Evolutionary conservation across 2,113 vertebrate genomes (phyloP).

Genomic region (Engraulis encrasicolus): DNA sequence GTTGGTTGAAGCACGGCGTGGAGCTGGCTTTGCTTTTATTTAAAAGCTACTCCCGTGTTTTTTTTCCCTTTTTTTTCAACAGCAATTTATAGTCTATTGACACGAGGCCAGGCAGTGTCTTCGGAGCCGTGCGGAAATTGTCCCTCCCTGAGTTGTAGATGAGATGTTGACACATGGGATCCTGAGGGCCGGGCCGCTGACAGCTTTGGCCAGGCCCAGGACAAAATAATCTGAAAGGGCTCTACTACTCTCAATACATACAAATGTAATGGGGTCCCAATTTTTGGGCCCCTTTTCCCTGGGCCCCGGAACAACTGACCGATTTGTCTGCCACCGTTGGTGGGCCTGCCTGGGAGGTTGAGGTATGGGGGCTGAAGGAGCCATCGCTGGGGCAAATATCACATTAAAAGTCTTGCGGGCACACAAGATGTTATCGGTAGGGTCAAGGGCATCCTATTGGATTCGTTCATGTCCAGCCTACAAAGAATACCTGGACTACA

Average conservation of each 20-base stretch:
- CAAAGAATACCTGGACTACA: conserved; percentile 49
- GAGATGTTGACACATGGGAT: conserved; percentile 91
- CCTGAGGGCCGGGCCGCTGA: too few relatives aligned
- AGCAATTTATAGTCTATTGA: conserved; percentile 98
- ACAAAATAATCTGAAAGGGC: too few relatives aligned
- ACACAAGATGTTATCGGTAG: conserved; percentile 87
- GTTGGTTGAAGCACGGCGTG: conserved; percentile 59
- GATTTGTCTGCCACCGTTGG: too few relatives aligned
- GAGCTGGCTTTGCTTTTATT: conserved; percentile 85
- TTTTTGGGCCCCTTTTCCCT: too few relatives aligned
- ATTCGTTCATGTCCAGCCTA: conserved; percentile 79
- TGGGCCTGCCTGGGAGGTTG: conserved; percentile 97
- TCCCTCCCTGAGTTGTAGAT: conserved; percentile 93
- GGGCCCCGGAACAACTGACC: too few relatives aligned
- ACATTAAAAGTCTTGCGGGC: conserved; percentile 77
- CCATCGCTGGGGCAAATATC: conserved; percentile 80
- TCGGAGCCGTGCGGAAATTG: conserved; percentile 94
- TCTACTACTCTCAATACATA: too few relatives aligned
- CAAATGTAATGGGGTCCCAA: too few relatives aligned
- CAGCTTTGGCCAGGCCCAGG: too few relatives aligned
- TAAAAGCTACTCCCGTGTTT: conserved; percentile 86
- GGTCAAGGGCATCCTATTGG: conserved; percentile 72
- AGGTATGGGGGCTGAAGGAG: conserved; percentile 75
- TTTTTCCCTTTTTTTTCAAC: too few relatives aligned
- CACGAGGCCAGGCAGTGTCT: conserved; percentile 89